Conservation (phyloP, 2,113 vertebrate species). For the Hucho hucho region DNA sequence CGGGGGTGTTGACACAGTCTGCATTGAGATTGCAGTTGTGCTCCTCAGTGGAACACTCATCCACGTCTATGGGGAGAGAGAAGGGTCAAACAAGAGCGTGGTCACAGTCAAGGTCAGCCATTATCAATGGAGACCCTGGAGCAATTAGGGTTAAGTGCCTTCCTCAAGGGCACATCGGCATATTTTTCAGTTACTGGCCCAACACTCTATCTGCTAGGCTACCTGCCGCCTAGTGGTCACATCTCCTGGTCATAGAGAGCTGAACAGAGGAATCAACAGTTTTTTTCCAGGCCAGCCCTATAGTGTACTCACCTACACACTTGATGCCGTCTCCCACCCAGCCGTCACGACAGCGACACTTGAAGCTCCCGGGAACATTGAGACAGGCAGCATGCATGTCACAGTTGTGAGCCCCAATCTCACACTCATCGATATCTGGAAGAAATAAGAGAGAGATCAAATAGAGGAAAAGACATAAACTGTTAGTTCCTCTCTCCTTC, state of each 20-base stretch:
- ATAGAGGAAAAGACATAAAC: not conserved
- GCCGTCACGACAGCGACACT: constrained; percentile 88
- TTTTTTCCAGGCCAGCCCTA: not conserved
- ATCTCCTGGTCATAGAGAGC: too few relatives aligned
- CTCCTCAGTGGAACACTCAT: constrained; percentile 83
- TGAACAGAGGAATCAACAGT: too few relatives aligned
- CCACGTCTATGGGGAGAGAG: constrained; percentile 75
- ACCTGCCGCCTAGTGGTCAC: too few relatives aligned
- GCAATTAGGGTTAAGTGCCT: too few relatives aligned
- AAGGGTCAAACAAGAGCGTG: not conserved
- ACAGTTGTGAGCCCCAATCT: constrained; percentile 88
- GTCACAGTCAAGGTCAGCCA: too few relatives aligned
- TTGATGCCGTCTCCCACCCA: constrained; percentile 89
- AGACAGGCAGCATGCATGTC: constrained; percentile 88
- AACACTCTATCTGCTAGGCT: too few relatives aligned
- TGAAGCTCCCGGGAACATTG: constrained; percentile 90
- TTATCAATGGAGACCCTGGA: too few relatives aligned
- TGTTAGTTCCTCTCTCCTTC: not conserved
- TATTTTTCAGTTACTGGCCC: too few relatives aligned
- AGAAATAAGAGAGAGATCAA: not conserved
- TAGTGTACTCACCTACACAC: constrained; percentile 83
- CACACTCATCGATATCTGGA: constrained; percentile 90
- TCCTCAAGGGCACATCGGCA: too few relatives aligned
- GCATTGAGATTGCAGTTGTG: constrained; percentile 87
- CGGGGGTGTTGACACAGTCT: constrained; percentile 84